A percentile compares a stretch with the other conserved stretches of the same genome.
Evolutionary conservation across 2,888 invertebrate genomes (phyloP).

Genomic region (Amblyjoppa proteus): DNA sequence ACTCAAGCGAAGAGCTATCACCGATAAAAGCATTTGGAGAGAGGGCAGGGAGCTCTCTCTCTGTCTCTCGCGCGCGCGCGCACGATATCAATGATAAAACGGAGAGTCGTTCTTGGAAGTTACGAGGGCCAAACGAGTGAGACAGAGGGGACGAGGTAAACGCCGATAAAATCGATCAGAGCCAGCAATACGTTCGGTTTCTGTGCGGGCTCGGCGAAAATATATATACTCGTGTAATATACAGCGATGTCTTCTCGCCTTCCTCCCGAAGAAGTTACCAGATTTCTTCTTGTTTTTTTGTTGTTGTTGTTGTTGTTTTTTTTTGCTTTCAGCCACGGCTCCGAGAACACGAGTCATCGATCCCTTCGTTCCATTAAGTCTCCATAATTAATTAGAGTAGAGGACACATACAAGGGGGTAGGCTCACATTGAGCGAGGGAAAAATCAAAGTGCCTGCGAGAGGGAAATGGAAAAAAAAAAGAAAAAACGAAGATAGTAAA

Average conservation of each 20-base stretch:
- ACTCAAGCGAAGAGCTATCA: slow-evolving; percentile 72
- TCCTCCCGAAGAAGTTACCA: slow-evolving; percentile 5
- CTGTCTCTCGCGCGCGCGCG: slow-evolving; percentile 6
- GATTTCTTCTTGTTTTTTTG: not conserved
- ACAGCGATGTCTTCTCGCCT: slow-evolving; percentile 23
- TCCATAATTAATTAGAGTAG: slow-evolving; percentile 35
- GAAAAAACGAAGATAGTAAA: not conserved
- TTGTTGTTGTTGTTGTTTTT: too few species aligned
- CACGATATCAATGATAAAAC: slow-evolving; percentile 73
- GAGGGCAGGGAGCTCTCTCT: slow-evolving; percentile 5
- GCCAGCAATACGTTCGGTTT: slow-evolving; percentile 46
- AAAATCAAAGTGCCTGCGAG: slow-evolving; percentile 21
- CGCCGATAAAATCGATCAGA: slow-evolving; percentile 71
- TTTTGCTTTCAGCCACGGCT: not conserved
- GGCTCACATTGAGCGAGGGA: not conserved
- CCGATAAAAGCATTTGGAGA: slow-evolving; percentile 73
- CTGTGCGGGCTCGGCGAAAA: slow-evolving; percentile 25
- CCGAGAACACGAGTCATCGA: slow-evolving; percentile 33
- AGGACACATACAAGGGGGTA: not conserved
- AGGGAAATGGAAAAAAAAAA: not conserved
- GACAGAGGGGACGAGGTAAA: slow-evolving; percentile 51
- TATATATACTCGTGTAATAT: slow-evolving; percentile 43
- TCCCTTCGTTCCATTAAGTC: slow-evolving; percentile 39
- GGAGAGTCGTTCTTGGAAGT: slow-evolving; percentile 67
- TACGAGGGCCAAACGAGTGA: slow-evolving; percentile 48